Conservation (phyloP, 53 echinoderm and acorn worm species). For the Paracentrotus lividus region DNA sequence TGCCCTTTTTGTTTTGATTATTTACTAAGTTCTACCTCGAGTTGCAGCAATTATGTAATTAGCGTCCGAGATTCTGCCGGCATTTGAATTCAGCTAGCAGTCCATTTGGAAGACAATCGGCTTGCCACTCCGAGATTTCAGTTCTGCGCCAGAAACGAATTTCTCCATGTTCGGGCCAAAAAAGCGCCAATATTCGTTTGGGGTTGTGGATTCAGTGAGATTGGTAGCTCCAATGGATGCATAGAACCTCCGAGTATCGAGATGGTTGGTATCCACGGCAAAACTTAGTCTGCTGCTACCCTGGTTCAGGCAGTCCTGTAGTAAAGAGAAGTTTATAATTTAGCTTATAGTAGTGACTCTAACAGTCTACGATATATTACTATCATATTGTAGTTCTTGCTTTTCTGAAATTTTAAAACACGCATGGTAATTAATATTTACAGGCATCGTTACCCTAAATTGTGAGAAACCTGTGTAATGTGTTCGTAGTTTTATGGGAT, state of each 20-base stretch:
- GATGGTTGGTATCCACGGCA: slow-evolving; percentile 20
- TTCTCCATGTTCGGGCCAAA: slow-evolving; percentile 6
- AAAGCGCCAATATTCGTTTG: slow-evolving; percentile 29
- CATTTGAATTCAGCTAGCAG: background rate
- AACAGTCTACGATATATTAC: background rate
- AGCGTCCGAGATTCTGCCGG: no score
- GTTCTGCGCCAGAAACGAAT: background rate
- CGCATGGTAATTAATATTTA: no score
- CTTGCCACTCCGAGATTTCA: background rate
- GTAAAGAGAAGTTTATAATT: background rate
- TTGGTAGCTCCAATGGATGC: slow-evolving; percentile 4
- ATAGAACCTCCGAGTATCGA: slow-evolving; percentile 33
- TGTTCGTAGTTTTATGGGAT: no score
- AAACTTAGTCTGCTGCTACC: slow-evolving; percentile 37
- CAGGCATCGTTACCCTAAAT: no score
- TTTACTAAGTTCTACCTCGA: no score
- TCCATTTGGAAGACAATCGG: background rate
- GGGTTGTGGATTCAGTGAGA: background rate
- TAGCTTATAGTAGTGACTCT: background rate
- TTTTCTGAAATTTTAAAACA: background rate
- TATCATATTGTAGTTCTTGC: background rate
- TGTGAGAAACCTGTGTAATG: no score
- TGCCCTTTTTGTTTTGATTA: no score
- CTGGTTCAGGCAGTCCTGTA: background rate
- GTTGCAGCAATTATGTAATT: no score